Evolutionary conservation across 2,797 vertebrate species (phyloP).

Genomic region (Chelon labrosus): DNA sequence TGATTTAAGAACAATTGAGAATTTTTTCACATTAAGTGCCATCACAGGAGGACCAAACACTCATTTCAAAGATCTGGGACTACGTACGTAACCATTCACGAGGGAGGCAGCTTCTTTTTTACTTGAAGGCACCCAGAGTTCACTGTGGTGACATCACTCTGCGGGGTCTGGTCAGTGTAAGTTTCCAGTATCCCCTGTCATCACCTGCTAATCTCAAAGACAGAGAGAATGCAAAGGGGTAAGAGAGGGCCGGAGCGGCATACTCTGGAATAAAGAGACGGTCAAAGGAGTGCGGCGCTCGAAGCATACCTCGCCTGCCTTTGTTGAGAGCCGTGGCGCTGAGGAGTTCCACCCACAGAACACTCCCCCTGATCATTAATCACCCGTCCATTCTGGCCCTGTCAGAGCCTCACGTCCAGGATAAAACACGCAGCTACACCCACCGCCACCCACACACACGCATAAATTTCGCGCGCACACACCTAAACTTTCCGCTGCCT

Average conservation of each 20-base stretch:
- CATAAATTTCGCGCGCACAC: conserved; percentile 14
- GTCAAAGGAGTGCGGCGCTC: conserved; percentile 59
- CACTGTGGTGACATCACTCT: conserved; percentile 63
- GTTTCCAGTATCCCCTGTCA: conserved; percentile 62
- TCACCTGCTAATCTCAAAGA: conserved; percentile 74
- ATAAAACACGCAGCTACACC: conserved; percentile 50
- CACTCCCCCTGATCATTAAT: conserved; percentile 82
- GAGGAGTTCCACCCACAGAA: conserved; percentile 67
- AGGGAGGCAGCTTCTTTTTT: neutral
- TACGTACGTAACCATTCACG: conserved; percentile 14
- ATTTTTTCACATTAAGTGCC: conserved; percentile 48
- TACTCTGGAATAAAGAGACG: conserved; percentile 64
- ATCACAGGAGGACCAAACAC: conserved; percentile 19
- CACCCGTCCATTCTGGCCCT: conserved; percentile 77
- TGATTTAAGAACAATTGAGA: conserved; percentile 40
- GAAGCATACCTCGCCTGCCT: conserved; percentile 66
- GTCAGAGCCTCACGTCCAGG: conserved; percentile 64
- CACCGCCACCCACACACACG: conserved; percentile 30
- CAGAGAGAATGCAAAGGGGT: conserved; percentile 59
- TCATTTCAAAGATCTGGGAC: conserved; percentile 1
- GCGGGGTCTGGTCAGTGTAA: conserved; percentile 65
- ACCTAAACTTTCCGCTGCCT: conserved; percentile 44
- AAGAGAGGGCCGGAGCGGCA: conserved; percentile 46
- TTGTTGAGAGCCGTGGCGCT: conserved; percentile 65
- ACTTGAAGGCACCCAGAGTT: conserved; percentile 47